These are phyloP conservation scores for Octodon degus DNA, from an alignment of 2,113 vertebrate genomes.

Conservation along the genomic window DNA sequence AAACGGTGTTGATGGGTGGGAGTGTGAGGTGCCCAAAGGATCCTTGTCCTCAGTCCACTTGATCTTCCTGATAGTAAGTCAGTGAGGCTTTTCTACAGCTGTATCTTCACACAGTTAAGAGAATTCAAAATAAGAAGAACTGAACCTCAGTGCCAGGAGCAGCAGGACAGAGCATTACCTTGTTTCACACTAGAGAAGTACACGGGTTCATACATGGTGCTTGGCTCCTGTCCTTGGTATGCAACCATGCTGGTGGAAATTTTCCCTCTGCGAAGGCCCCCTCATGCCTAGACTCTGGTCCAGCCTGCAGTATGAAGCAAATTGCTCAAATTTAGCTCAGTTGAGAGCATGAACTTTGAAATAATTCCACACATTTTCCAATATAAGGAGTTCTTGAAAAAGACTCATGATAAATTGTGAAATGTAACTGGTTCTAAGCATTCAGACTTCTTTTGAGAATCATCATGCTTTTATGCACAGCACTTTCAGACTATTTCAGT, in stretches of 20 bases:
- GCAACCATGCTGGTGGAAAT: rapidly evolving
- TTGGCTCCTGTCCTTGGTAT: neutral
- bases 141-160: slow-evolving; percentile 1
- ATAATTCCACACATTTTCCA: neutral
- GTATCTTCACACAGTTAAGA: neutral
- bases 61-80: neutral
- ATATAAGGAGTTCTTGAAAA: neutral
- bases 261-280: neutral
- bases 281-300: neutral
- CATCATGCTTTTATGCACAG: neutral
- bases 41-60: neutral
- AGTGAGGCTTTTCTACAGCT: neutral
- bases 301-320: neutral
- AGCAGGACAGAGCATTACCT: neutral
- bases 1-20: neutral
- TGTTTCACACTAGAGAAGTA: neutral
- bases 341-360: neutral
- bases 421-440: neutral
- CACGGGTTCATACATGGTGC: neutral
- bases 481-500: neutral
- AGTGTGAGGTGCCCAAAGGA: neutral
- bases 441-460: neutral
- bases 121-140: slow-evolving; percentile 60
- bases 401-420: neutral
- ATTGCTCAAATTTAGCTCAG: neutral